Conservation (phyloP, 2,113 vertebrate genomes). For the Suricata suricatta region DNA sequence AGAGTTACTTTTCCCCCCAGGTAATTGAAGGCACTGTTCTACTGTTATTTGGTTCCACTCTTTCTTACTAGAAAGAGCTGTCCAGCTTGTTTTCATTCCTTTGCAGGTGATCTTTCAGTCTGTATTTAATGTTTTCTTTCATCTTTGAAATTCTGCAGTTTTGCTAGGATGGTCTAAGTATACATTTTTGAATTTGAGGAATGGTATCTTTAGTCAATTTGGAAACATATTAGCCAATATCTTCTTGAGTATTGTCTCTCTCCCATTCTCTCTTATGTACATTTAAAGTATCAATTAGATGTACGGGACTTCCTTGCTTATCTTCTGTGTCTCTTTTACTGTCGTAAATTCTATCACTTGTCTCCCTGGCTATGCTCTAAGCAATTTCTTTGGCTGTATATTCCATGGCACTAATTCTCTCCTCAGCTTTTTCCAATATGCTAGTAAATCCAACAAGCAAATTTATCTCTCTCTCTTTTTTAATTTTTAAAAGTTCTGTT, state of each 20-base stretch:
- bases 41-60: neutral
- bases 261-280: neutral
- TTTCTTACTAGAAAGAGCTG: neutral
- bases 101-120: neutral
- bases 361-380: neutral
- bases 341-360: neutral
- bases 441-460: neutral
- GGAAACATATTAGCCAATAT: neutral
- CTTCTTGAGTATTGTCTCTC: neutral
- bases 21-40: neutral
- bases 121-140: neutral
- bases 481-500: neutral
- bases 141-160: neutral
- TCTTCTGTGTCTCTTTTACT: neutral
- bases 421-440: neutral
- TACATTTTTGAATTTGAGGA: neutral
- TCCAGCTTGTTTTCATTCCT: neutral
- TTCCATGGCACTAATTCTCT: neutral
- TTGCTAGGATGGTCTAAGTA: neutral
- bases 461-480: neutral
- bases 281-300: neutral
- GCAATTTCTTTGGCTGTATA: neutral
- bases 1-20: neutral
- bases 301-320: neutral
- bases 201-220: neutral